Base-by-base conservation (phyloP, 2,113 vertebrate genomes). In the Lophochroa leadbeateri region DNA sequence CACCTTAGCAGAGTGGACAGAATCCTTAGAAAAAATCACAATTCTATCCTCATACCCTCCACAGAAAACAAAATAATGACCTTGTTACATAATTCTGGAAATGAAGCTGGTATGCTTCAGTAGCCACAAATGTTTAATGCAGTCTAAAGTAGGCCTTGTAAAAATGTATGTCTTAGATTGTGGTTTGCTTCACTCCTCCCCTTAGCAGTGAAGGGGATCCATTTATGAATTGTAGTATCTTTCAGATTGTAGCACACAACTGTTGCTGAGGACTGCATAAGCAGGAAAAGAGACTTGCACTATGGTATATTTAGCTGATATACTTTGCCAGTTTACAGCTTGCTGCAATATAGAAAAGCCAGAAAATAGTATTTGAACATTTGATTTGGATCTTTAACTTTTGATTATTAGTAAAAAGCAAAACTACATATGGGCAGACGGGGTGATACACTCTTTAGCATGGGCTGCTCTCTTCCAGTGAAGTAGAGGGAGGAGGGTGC, bases 341-440 rank as follows among this genome's bases (percentile, higher is more conserved):
- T 81, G 46, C 13, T 52, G 35, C 14, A 49, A 11, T 41, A 58
- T 1, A 19, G 21, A 60, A 63, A 85, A 74, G 25, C 5, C 41
- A 53, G 13, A 49, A 77, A 70, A 81, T 23, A 33, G 2, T 49
- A 17, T 50, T 24, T 61, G 25, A 29, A 23, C 11, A 6, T 37
- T 68, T n/a, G 31, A 28, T 72, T 44, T 81, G 35, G 74, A 91
- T 16, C n/a, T 49, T 64, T 88, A 53, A 6, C 29, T 50, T 52
- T 25, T 31, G 41, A 61, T 64, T 64, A 27, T 20, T 13, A 15
- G n/a, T 29, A 49, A 41, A n/a, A 57, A 80, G 11, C 27, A 49
- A 78, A 74, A 15, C 2, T 7, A 29, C 6, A 3, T 21, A 3
- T 1, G 33, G 18, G n/a, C 31, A 39, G 41, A 20, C 1, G 6